Evolutionary conservation across 2,113 vertebrate genomes (phyloP), one percentile per base, ranked within the genome.

Genomic region (Hiodon alosoides): DNA sequence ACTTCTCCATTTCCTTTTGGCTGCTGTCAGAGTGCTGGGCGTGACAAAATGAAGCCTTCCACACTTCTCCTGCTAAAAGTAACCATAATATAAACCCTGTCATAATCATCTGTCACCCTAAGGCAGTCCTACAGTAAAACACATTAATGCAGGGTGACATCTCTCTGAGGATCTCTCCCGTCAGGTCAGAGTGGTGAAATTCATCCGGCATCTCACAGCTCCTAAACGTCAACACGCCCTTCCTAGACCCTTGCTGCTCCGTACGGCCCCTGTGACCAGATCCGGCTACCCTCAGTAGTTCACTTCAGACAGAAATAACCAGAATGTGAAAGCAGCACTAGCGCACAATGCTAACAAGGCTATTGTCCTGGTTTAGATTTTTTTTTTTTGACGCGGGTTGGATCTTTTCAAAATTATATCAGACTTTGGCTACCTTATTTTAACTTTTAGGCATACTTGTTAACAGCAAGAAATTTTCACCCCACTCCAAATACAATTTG

Each of bases 401-500:
- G 17, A 58, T 74, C n/a, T 6, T 10, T 47, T 59, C 53, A 67
- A 52, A 71, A 79, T 67, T 66, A 79, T 67, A 82, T 72, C 85
- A 80, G 83, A 86, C 84, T 84, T 84, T 88, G 89, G 89, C 89
- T 90, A 89, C 88, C 86, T 89, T 88, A 86, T 87, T 82, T 67
- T 86, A 86, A 89, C 83, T 79, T 85, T 85, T 89, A 88, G 76
- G 85, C 85, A 84, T 89, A 89, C 85, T 86, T 87, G 81, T 77
- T 84, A 66, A 78, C 72, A 74, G 60, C 72, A 53, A 84, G 84
- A 88, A 83, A 81, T 81, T 83, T 82, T 81, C 71, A 79, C 77
- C 3, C 64, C 71, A 76, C 66, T 73, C 74, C 79, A 73, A 79
- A 70, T 83, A 79, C 75, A 76, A 77, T 67, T 86, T 78, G 84